These are phyloP conservation scores for Lobophora halterata DNA, from an alignment of 2,888 invertebrate species.

Conservation along the genomic window DNA sequence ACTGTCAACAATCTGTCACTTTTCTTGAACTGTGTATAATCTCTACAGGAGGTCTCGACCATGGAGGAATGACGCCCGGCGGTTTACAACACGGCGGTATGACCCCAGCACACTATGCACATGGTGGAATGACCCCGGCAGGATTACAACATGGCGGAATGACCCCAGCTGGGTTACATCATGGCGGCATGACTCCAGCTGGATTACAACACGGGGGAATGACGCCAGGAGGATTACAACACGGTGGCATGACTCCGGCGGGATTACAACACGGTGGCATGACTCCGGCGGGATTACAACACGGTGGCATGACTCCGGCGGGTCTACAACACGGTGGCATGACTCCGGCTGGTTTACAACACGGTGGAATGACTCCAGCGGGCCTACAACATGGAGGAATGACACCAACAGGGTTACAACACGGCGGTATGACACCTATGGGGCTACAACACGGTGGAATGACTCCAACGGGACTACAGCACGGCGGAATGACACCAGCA, in stretches of 20 bases:
- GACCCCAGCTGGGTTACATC: constrained; percentile 56
- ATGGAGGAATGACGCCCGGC: constrained; percentile 54
- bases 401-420: constrained; percentile 53
- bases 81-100: constrained; percentile 34
- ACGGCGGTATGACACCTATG: constrained; percentile 64
- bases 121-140: constrained; percentile 32
- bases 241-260: constrained; percentile 55
- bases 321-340: constrained; percentile 57
- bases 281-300: constrained; percentile 66
- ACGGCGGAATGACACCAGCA: constrained; percentile 46
- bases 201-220: constrained; percentile 49
- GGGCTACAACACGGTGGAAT: constrained; percentile 63
- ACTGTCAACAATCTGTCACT: too few species aligned
- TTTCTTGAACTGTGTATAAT: constrained; percentile 8
- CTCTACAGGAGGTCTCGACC: constrained; percentile 34
- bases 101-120: constrained; percentile 25
- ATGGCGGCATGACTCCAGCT: constrained; percentile 56
- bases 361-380: constrained; percentile 66
- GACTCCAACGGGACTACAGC: constrained; percentile 63
- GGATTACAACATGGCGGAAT: constrained; percentile 54
- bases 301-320: constrained; percentile 70
- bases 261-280: constrained; percentile 58
- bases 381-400: constrained; percentile 42
- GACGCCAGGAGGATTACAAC: constrained; percentile 57
- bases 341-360: constrained; percentile 66